Percentiles rank a stretch among this genome's conserved stretches.
Evolutionary conservation across 2,888 invertebrate species (phyloP).

Genomic region (Heliothis peltigera): DNA sequence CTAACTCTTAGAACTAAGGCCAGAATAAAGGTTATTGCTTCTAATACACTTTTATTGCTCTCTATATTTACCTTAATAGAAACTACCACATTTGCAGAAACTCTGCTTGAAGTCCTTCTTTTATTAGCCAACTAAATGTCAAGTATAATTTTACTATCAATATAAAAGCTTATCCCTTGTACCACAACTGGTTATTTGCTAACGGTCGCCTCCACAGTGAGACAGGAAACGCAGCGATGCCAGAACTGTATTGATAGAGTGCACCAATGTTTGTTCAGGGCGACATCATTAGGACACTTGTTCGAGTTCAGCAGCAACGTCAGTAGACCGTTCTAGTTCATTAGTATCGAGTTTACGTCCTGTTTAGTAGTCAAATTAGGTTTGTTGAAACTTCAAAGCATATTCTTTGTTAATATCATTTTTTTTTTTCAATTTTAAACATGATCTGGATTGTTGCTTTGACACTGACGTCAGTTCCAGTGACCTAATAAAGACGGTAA

Average conservation of each 20-base stretch:
- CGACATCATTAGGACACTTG: conserved; percentile 43
- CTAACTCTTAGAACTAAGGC: too few relatives aligned
- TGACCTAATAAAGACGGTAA: conserved; percentile 35
- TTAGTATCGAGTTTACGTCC: neutral
- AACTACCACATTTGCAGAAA: too few relatives aligned
- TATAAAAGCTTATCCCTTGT: conserved; percentile 14
- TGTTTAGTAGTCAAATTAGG: neutral
- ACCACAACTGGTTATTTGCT: conserved; percentile 11
- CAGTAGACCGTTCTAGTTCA: neutral
- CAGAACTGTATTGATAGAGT: conserved; percentile 45
- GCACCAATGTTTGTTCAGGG: conserved; percentile 41
- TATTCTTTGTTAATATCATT: neutral
- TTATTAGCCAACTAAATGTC: neutral
- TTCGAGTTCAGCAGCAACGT: conserved; percentile 23
- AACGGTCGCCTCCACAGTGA: conserved; percentile 29
- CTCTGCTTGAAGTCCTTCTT: neutral
- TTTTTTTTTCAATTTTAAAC: conserved; percentile 25
- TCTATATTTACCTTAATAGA: too few relatives aligned
- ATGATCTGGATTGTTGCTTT: conserved; percentile 6
- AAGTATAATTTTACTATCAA: neutral
- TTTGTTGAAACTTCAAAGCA: neutral
- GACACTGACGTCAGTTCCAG: conserved; percentile 4
- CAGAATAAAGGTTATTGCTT: too few relatives aligned
- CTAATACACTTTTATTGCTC: too few relatives aligned
- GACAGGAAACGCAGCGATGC: conserved; percentile 49